Base-by-base conservation (phyloP, 1,140 invertebrate species). In the Aphidius ervi region DNA sequence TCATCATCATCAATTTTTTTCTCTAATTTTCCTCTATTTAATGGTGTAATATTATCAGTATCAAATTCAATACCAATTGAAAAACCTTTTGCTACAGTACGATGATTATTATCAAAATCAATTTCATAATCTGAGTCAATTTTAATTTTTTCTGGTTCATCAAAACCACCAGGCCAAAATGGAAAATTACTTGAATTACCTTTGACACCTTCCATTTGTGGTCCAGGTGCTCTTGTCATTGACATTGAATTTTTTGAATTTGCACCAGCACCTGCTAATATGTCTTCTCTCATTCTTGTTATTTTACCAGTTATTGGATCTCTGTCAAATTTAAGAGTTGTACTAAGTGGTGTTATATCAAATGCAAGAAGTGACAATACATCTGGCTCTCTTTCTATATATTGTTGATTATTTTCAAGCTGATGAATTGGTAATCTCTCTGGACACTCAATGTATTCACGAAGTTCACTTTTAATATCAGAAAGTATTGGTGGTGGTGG, bases 91-190 rank as follows among this genome's bases (percentile, higher is more conserved):
- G 88, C 85, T 31, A 84, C 69, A 2, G 81, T 84, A 42, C 88
- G 75, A 46, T 90, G 75, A 70, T 82, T 79, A 8, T 80, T 79
- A 46, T 81, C 79, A 67, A 85, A 80, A 56, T 82, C 78, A 46
- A 83, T 69, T 7, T n/a, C 5, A 10, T 68, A 69, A 7, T 63
- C 54, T 10, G 62, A 40, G 10, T 68, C 58, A 5, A 65, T 58
- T 5, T 75, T 68, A 42, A 63, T 65, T 3, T 79, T 69, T 46
- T 82, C 70, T 45, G 82, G 84, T 69, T 88, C 84, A 48, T 88
- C 85, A 68, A 91, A 87, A 43, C 90, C 90, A 43, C 87, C 90
- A 61, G 91, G 90, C 88, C 87, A 90, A 74, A 93, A 93, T 39
- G 89, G 89, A 73, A 83, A 85, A 72, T 90, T 92, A 56, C 84